These are phyloP conservation scores for Zaprionus ornatus DNA, from an alignment of 1,140 invertebrate species.

Conservation along the genomic window DNA sequence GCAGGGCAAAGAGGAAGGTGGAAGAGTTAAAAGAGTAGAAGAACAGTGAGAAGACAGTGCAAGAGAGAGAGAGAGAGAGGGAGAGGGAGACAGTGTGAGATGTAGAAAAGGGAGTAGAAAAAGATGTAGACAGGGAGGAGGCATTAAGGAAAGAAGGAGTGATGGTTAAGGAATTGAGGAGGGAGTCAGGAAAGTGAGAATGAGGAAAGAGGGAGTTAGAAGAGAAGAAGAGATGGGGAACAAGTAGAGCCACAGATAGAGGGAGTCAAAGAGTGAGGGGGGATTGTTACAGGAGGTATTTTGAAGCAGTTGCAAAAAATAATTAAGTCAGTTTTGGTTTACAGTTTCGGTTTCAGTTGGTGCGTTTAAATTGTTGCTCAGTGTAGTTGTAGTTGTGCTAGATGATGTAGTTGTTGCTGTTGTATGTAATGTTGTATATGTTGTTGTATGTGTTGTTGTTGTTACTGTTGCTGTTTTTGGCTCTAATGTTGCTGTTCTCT, in stretches of 20 bases:
- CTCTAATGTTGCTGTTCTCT: neutral
- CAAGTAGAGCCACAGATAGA: neutral
- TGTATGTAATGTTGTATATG: neutral
- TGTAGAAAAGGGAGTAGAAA: neutral
- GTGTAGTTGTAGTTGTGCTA: neutral
- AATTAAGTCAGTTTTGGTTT: slow-evolving; percentile 14
- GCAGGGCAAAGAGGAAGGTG: neutral
- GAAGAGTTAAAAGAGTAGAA: neutral
- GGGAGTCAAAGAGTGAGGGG: neutral
- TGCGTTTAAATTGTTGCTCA: slow-evolving; percentile 33
- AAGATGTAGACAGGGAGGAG: neutral
- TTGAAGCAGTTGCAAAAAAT: neutral
- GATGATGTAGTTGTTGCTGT: neutral
- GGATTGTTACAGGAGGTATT: slow-evolving; percentile 5
- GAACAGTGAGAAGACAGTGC: neutral
- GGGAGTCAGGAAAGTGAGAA: neutral
- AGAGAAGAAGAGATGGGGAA: neutral
- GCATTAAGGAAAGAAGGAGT: neutral
- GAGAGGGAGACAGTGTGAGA: neutral
- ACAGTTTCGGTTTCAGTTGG: slow-evolving; percentile 32
- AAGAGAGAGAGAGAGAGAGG: neutral
- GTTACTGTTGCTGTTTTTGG: neutral
- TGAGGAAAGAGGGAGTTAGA: neutral
- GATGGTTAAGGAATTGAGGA: neutral
- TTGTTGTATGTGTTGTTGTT: neutral